These are phyloP conservation scores for Argyrosomus japonicus DNA, from an alignment of 2,113 vertebrate genomes.

Conservation along the genomic window DNA sequence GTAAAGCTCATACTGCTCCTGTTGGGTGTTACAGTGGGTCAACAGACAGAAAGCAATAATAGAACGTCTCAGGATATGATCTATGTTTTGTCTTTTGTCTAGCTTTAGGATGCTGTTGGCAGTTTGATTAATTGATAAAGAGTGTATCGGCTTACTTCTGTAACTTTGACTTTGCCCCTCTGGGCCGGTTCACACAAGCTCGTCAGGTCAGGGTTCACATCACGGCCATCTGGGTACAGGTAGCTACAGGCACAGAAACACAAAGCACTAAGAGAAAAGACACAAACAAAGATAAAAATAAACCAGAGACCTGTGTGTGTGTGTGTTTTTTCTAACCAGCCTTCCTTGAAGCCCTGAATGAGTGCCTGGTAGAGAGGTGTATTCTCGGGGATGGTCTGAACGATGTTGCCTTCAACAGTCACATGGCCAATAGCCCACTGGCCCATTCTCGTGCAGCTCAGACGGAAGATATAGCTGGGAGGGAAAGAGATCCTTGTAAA, in stretches of 20 bases:
- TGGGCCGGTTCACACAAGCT: conserved; percentile 70
- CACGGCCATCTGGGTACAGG: conserved; percentile 88
- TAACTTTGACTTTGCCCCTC: conserved; percentile 80
- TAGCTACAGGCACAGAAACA: conserved; percentile 80
- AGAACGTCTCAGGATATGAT: conserved; percentile 14
- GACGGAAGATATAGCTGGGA: conserved; percentile 89
- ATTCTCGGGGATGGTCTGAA: conserved; percentile 89
- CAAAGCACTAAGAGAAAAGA: conserved; percentile 14
- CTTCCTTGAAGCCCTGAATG: conserved; percentile 85
- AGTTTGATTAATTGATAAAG: conserved; percentile 22
- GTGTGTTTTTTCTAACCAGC: conserved; percentile 82
- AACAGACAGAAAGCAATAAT: background rate
- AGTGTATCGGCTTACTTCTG: conserved; percentile 79
- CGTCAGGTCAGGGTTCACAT: conserved; percentile 85
- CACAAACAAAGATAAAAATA: background rate
- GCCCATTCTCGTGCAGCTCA: conserved; percentile 90
- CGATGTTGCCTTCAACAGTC: conserved; percentile 80
- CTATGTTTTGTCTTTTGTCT: conserved; percentile 1
- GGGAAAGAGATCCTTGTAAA: background rate
- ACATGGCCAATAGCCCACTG: conserved; percentile 92
- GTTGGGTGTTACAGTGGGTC: background rate
- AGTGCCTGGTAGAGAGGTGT: conserved; percentile 86
- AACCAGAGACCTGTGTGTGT: background rate
- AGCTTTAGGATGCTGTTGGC: background rate
- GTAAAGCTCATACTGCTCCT: conserved; percentile 92